Percentiles rank a stretch among this genome's conserved stretches.
Conservation (phyloP, 30 jellyfish, hydroid and myxozoan genomes). For the Hydractinia symbiolongicarpus region DNA sequence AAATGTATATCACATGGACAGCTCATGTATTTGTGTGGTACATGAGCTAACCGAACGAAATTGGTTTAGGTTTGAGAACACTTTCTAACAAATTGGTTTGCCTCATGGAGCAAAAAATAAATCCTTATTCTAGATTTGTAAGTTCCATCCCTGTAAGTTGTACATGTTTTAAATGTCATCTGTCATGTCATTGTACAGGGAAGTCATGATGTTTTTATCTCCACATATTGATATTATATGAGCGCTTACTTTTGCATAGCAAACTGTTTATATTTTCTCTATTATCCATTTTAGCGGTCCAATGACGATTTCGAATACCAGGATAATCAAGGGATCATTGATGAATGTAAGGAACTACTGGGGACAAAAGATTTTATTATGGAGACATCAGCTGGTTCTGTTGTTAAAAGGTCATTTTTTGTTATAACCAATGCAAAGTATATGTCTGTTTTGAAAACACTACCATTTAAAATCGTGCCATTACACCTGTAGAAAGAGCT, state of each 20-base stretch:
- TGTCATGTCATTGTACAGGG: not conserved
- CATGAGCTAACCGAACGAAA: too few relatives aligned
- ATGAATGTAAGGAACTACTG: conserved; percentile 71
- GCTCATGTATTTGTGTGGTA: too few relatives aligned
- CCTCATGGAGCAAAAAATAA: too few relatives aligned
- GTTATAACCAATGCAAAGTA: not conserved
- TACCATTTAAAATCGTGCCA: too few relatives aligned
- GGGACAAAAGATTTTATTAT: conserved; percentile 71
- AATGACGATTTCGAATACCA: conserved; percentile 68
- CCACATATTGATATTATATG: not conserved
- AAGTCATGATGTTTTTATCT: not conserved
- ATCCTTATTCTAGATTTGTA: not conserved
- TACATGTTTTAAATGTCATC: not conserved
- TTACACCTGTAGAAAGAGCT: too few relatives aligned
- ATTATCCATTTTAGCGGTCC: conserved; percentile 28
- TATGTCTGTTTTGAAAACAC: not conserved
- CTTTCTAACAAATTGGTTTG: too few relatives aligned
- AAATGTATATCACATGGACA: too few relatives aligned
- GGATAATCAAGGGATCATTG: conserved; percentile 55
- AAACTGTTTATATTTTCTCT: not conserved
- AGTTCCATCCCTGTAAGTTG: not conserved
- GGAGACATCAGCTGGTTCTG: conserved; percentile 71
- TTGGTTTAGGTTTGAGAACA: too few relatives aligned
- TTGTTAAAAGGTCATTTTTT: conserved; percentile 45
- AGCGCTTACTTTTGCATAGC: not conserved